Evolutionary conservation across 2,113 vertebrate genomes (phyloP), one percentile per base, ranked within the genome.

Genomic region (Polypterus bichir): DNA sequence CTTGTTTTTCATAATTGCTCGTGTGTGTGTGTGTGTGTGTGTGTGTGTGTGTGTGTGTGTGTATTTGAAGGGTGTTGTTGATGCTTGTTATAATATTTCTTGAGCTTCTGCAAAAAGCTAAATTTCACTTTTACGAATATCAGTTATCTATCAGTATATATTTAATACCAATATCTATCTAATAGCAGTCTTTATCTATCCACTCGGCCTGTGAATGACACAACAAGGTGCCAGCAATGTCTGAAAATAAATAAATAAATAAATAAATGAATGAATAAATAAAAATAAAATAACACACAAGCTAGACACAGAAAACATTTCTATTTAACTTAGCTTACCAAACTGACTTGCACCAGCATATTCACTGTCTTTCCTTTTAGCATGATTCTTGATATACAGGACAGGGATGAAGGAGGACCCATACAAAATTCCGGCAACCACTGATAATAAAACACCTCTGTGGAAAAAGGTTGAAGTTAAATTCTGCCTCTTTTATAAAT

Each of bases 311-410:
- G 46, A 46, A n/a, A 44, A 56, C 48, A 45, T 7, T 27, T 27
- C 9, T 47, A n/a, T 45, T 44, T 9, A 4, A 47, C 8, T 44
- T 53, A 48, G 49, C 75, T 73, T 77, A 97, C 93, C 91, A 49
- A 88, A 88, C 51, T 89, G 77, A 76, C 92, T 97, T 60, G 93
- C 89, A 68, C 90, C 90, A 7, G 76, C 52, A 10, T 89, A 97
- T 0, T 72, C 3, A 44, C 86, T 89, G 59, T 73, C 86, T 62
- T 80, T 86, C 71, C 69, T 81, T 10, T 75, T 77, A 46, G 86
- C 84, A 47, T 86, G 88, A 69, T 86, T 87, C 77, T 96, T 94
- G 62, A 97, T 93, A 70, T 95, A 94, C 67, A 94, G 82, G 46
- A 96, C 74, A 1, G 92, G 93, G 27, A 86, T 59, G 69, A 93